phyloP scores from a whole-genome alignment of 2,113 vertebrate genomes.

The Clarias gariepinus region DNA sequence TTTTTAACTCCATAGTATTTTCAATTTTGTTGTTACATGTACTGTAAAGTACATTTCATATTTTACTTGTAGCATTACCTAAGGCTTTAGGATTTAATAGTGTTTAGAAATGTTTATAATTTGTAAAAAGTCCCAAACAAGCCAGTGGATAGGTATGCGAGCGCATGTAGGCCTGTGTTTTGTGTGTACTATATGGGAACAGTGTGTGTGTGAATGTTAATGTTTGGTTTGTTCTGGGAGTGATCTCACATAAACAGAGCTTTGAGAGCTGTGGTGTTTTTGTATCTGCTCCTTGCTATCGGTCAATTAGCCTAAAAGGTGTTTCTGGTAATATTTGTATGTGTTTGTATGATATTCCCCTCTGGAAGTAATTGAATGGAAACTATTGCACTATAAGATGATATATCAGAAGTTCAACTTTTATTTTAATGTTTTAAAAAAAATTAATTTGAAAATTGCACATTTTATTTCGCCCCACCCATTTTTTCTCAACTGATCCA shows the following conservation, averaged over 20 bases:
- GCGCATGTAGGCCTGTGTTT: neutral
- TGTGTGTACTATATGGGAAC: neutral
- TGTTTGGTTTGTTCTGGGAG: neutral
- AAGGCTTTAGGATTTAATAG: neutral
- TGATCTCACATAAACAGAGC: neutral
- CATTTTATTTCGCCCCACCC: neutral
- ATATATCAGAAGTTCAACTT: neutral
- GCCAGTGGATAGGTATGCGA: neutral
- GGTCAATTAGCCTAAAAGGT: neutral
- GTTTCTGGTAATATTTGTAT: neutral
- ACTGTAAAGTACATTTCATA: neutral
- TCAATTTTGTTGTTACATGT: neutral
- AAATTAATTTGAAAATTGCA: neutral
- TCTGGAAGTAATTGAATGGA: neutral
- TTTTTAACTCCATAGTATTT: neutral
- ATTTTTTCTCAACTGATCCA: neutral
- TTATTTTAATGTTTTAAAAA: neutral
- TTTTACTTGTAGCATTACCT: neutral
- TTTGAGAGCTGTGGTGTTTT: neutral
- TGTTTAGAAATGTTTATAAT: neutral
- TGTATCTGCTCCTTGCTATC: conserved; percentile 1
- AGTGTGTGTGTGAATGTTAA: neutral
- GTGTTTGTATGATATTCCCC: neutral
- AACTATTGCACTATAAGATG: neutral
- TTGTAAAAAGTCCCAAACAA: neutral